A percentile compares a stretch with the other conserved stretches of the same genome.
Evolutionary conservation across 2,113 vertebrate species (phyloP).

Genomic region (Apteryx mantelli): DNA sequence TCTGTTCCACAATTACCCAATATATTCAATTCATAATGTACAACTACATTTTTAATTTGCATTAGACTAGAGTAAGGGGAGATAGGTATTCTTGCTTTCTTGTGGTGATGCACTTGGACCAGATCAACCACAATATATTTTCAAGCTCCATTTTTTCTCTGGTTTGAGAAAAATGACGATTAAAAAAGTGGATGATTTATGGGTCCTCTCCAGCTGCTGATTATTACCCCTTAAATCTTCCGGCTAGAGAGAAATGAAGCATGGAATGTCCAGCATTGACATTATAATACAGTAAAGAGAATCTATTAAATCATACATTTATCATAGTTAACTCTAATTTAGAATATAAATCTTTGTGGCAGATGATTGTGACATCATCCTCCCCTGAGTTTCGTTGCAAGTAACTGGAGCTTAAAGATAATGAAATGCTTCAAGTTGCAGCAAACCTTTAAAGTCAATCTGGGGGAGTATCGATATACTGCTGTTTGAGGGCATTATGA

Average conservation of each 20-base stretch:
- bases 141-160: not conserved
- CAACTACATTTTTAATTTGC: not conserved
- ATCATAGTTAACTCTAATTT: slow-evolving; percentile 44
- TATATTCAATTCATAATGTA: not conserved
- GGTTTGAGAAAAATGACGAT: not conserved
- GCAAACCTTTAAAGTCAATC: not conserved
- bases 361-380: slow-evolving; percentile 26
- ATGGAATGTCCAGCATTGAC: slow-evolving; percentile 7
- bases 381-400: not conserved
- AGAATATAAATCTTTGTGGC: slow-evolving; percentile 58
- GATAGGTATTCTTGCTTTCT: not conserved
- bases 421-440: slow-evolving; percentile 5
- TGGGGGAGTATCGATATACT: not conserved
- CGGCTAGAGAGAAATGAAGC: slow-evolving; percentile 23
- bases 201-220: not conserved
- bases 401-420: slow-evolving; percentile 34
- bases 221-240: slow-evolving; percentile 48
- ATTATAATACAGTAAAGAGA: slow-evolving; percentile 20
- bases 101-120: not conserved
- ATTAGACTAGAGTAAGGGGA: not conserved
- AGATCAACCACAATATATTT: not conserved
- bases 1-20: not conserved
- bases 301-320: slow-evolving; percentile 46
- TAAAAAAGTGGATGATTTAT: slow-evolving; percentile 22
- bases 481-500: not conserved